A percentile compares a stretch with the other conserved stretches of the same genome.
phyloP scores from a whole-genome alignment of 1,140 invertebrate species.

The Chymomyza costata region DNA sequence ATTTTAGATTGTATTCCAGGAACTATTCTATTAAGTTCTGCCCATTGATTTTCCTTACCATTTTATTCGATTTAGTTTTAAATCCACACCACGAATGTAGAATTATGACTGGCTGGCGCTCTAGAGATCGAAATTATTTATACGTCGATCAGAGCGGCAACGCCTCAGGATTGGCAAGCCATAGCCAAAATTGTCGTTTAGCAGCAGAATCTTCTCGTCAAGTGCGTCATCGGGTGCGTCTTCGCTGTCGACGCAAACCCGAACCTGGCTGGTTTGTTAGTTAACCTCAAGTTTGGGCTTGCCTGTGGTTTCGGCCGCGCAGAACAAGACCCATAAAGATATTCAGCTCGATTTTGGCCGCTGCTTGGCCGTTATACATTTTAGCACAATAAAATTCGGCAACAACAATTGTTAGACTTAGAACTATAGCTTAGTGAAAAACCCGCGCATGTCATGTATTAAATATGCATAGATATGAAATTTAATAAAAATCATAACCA shows the following conservation, averaged over 20 bases:
- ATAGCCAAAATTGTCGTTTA: conserved; percentile 30
- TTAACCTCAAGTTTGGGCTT: conserved; percentile 70
- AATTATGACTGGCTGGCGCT: conserved; percentile 60
- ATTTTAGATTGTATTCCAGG: not conserved
- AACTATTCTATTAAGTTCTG: not conserved
- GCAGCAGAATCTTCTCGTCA: conserved; percentile 62
- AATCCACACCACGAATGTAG: conserved; percentile 69
- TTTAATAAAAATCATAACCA: conserved; percentile 44
- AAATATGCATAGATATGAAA: conserved; percentile 7
- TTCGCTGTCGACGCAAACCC: conserved; percentile 33
- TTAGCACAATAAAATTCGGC: conserved; percentile 38
- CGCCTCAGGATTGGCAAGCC: conserved; percentile 48
- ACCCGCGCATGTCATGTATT: conserved; percentile 28
- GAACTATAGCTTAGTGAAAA: conserved; percentile 13
- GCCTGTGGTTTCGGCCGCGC: conserved; percentile 7
- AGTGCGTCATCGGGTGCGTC: conserved; percentile 8
- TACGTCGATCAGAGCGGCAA: conserved; percentile 39
- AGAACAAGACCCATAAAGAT: conserved; percentile 57
- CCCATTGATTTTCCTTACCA: conserved; percentile 48
- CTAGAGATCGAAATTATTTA: conserved; percentile 66
- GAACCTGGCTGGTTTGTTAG: conserved; percentile 63
- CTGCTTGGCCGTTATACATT: conserved; percentile 51
- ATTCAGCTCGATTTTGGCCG: conserved; percentile 33
- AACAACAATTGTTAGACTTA: conserved; percentile 21
- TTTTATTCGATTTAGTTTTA: conserved; percentile 54